A percentile compares a stretch with the other conserved stretches of the same genome.
Conservation (phyloP, 1,140 invertebrate genomes). For the Drosophila baimaii region DNA sequence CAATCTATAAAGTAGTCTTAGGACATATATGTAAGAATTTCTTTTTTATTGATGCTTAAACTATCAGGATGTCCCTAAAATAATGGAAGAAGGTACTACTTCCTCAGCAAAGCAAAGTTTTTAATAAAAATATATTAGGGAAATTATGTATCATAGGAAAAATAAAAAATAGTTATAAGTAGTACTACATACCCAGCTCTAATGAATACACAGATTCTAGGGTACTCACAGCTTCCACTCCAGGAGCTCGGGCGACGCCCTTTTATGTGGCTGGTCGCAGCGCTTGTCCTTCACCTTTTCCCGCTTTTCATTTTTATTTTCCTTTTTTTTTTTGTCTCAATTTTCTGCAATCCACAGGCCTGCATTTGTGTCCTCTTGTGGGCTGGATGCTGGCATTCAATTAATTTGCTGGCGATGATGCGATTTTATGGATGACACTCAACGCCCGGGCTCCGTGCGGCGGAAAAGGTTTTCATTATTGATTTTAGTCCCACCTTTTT, state of each 20-base stretch:
- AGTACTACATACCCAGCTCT: no score
- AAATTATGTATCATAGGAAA: no score
- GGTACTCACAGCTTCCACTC: neutral
- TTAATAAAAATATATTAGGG: no score
- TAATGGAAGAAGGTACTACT: no score
- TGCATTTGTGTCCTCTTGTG: conserved; percentile 22
- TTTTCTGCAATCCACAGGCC: neutral
- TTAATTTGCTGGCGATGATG: conserved; percentile 66
- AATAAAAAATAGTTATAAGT: no score
- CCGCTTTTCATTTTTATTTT: neutral
- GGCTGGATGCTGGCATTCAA: conserved; percentile 63
- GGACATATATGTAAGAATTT: neutral
- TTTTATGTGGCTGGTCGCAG: conserved; percentile 43
- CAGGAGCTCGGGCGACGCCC: neutral
- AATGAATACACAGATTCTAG: no score
- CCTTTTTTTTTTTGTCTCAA: conserved; percentile 8
- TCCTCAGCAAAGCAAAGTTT: no score
- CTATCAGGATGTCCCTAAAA: no score
- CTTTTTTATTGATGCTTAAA: no score
- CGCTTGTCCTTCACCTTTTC: conserved; percentile 37
- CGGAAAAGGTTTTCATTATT: conserved; percentile 63
- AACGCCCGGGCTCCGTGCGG: conserved; percentile 20
- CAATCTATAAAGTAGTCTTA: neutral
- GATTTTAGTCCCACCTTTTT: conserved; percentile 54
- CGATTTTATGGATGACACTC: conserved; percentile 60